A percentile compares a stretch with the other conserved stretches of the same genome.
Conservation (phyloP, 1,140 invertebrate genomes). For the Brachionus plicatilis region DNA sequence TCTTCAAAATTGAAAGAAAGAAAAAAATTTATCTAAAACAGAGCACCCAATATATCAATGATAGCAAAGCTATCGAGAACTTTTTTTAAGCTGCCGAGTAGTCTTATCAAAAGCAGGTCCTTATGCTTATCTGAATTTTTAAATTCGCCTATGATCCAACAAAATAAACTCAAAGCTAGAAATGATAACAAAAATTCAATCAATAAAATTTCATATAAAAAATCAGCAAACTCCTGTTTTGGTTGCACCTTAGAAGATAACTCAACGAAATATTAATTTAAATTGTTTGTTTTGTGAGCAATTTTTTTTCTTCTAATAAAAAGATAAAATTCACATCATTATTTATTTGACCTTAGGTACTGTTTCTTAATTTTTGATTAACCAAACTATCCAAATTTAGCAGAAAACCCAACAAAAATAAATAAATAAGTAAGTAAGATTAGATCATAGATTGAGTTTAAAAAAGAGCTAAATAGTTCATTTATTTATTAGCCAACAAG, state of each 20-base stretch:
- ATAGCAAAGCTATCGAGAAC: background rate
- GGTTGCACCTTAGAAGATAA: background rate
- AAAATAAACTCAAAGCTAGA: background rate
- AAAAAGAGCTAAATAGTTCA: background rate
- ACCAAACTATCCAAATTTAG: background rate
- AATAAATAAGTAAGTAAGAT: background rate
- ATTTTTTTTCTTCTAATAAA: background rate
- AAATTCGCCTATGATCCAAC: background rate
- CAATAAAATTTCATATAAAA: background rate
- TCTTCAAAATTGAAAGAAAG: background rate
- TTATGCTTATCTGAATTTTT: background rate
- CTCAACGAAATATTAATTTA: background rate
- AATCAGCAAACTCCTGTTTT: background rate
- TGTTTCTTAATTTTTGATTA: background rate
- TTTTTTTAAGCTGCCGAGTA: background rate
- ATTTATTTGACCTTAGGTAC: background rate
- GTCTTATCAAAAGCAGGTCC: background rate
- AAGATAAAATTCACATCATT: background rate
- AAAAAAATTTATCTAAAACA: background rate
- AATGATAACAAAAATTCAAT: background rate
- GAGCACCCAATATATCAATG: background rate
- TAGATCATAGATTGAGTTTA: background rate
- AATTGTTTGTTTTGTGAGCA: background rate
- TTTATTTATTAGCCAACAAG: background rate
- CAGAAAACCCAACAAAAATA: background rate